Evolutionary conservation across 2,888 invertebrate species (phyloP).

Genomic region (Cyrtodaria siliqua): DNA sequence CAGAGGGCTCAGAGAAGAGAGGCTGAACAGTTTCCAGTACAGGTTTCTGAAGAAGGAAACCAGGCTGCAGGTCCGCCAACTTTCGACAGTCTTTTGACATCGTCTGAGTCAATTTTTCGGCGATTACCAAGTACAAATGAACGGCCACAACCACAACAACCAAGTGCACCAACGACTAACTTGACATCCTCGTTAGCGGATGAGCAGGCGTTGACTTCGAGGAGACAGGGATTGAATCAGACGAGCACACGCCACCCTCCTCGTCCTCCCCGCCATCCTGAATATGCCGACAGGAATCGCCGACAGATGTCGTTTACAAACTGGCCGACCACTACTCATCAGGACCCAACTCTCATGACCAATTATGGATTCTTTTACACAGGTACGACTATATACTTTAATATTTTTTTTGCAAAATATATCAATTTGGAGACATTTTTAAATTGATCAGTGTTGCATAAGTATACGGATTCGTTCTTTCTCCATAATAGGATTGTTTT

Average conservation of each 20-base stretch:
- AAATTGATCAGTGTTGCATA: too few relatives aligned
- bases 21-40: not conserved
- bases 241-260: not conserved
- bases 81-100: slow-evolving; percentile 21
- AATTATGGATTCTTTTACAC: slow-evolving; percentile 56
- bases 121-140: not conserved
- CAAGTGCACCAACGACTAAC: slow-evolving; percentile 22
- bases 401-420: too few relatives aligned
- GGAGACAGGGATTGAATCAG: slow-evolving; percentile 4
- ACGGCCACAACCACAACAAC: not conserved
- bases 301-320: slow-evolving; percentile 30
- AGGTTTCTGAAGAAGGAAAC: slow-evolving; percentile 13
- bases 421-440: too few relatives aligned
- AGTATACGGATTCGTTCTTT: too few relatives aligned
- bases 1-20: not conserved
- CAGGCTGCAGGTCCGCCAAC: slow-evolving; percentile 9
- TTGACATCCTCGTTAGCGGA: slow-evolving; percentile 9
- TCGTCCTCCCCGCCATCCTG: slow-evolving; percentile 34
- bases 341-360: slow-evolving; percentile 42
- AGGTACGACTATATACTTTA: too few relatives aligned
- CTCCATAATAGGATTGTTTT: too few relatives aligned
- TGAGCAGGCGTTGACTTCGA: slow-evolving; percentile 13
- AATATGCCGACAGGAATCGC: slow-evolving; percentile 28
- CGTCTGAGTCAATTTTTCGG: slow-evolving; percentile 15
- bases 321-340: slow-evolving; percentile 44